These are phyloP conservation scores for Lampropteryx suffumata DNA, from an alignment of 2,888 invertebrate genomes.

Conservation along the genomic window DNA sequence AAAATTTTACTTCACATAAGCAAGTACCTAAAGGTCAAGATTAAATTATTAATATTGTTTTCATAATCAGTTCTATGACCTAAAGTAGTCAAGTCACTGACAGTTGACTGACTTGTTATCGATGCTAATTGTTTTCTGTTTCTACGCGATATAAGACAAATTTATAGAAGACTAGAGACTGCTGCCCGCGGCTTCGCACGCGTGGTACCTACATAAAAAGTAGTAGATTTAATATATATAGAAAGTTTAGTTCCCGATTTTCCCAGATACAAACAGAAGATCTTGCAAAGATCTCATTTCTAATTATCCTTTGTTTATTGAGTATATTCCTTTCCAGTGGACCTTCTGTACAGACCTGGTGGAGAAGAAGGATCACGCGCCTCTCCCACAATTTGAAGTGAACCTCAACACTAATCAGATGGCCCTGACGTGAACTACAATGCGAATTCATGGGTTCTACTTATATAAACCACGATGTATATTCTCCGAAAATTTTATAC, in stretches of 20 bases:
- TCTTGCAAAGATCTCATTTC: too few relatives aligned
- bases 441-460: slow-evolving; percentile 3
- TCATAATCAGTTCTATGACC: slow-evolving; percentile 3
- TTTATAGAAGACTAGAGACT: too few relatives aligned
- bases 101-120: slow-evolving; percentile 1
- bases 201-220: too few relatives aligned
- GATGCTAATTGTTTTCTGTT: too few relatives aligned
- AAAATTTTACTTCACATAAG: too few relatives aligned
- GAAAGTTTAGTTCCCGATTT: too few relatives aligned
- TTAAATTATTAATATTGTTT: too few relatives aligned
- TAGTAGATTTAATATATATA: too few relatives aligned
- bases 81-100: not conserved
- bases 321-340: slow-evolving; percentile 53
- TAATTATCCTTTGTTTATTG: not conserved
- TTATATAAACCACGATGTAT: slow-evolving; percentile 5
- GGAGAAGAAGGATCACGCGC: slow-evolving; percentile 47
- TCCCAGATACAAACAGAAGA: too few relatives aligned
- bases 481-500: not conserved
- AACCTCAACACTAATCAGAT: slow-evolving; percentile 31
- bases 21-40: too few relatives aligned
- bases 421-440: slow-evolving; percentile 21
- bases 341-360: slow-evolving; percentile 63
- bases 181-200: too few relatives aligned
- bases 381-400: slow-evolving; percentile 53
- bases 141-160: too few relatives aligned